Conservation (phyloP, 2,888 invertebrate genomes). For the Coremacera marginata region DNA sequence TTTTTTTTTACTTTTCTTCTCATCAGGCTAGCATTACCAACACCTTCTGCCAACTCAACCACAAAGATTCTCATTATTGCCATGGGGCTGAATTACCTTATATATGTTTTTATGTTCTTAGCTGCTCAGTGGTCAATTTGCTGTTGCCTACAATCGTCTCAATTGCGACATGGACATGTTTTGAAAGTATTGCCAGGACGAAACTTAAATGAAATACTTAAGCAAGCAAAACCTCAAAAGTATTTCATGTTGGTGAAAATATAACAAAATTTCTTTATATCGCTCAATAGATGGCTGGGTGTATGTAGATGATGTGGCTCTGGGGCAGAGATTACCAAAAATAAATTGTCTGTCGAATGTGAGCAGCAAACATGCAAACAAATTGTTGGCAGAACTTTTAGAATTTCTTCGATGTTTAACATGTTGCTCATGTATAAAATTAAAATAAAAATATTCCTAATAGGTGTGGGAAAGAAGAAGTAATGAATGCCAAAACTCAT, state of each 20-base stretch:
- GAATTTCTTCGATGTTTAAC: no score
- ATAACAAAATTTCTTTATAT: not conserved
- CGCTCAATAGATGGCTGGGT: not conserved
- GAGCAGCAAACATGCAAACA: not conserved
- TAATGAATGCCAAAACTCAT: no score
- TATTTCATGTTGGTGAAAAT: constrained; percentile 22
- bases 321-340: not conserved
- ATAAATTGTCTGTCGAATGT: not conserved
- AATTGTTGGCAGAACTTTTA: not conserved
- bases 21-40: not conserved
- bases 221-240: constrained; percentile 12
- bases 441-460: no score
- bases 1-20: no score
- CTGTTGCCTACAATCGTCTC: not conserved
- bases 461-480: no score
- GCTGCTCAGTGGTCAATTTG: constrained; percentile 4
- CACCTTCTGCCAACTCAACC: not conserved
- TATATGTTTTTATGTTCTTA: not conserved
- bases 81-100: not conserved
- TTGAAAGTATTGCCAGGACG: not conserved
- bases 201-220: not conserved
- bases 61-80: not conserved
- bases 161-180: not conserved
- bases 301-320: no score
- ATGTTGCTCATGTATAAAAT: no score